phyloP scores from a whole-genome alignment of 2,888 invertebrate genomes.

The Rosalia funebris region DNA sequence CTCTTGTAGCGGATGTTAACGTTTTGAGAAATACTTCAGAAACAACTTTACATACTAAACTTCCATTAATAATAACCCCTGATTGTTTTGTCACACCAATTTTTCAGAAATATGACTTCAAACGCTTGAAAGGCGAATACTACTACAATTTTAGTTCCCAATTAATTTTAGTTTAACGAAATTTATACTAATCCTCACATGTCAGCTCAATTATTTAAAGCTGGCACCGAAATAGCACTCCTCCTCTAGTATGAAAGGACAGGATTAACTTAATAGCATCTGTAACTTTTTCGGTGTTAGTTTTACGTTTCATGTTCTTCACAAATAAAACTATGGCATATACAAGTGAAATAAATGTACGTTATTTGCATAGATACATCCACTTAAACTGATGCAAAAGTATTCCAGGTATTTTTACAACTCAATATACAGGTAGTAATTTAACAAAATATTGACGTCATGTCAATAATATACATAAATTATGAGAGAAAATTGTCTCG shows the following conservation, averaged over 20 bases:
- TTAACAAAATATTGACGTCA: too few relatives aligned
- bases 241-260: conserved; percentile 40
- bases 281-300: conserved; percentile 41
- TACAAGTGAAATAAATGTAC: too few relatives aligned
- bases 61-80: background rate
- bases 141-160: conserved; percentile 44
- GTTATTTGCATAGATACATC: too few relatives aligned
- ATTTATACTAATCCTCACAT: conserved; percentile 50
- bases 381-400: too few relatives aligned
- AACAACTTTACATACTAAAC: too few relatives aligned
- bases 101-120: conserved; percentile 15
- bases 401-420: too few relatives aligned
- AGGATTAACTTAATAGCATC: conserved; percentile 53
- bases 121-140: conserved; percentile 12
- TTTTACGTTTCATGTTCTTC: background rate
- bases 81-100: conserved; percentile 15
- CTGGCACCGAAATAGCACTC: conserved; percentile 51
- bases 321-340: too few relatives aligned
- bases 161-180: conserved; percentile 53
- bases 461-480: too few relatives aligned
- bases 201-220: conserved; percentile 55
- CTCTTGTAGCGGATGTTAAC: too few relatives aligned
- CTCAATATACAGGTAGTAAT: too few relatives aligned
- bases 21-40: too few relatives aligned
- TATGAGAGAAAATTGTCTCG: too few relatives aligned